phyloP scores from a whole-genome alignment of 2,888 invertebrate species.

The Tipula vernalis region DNA sequence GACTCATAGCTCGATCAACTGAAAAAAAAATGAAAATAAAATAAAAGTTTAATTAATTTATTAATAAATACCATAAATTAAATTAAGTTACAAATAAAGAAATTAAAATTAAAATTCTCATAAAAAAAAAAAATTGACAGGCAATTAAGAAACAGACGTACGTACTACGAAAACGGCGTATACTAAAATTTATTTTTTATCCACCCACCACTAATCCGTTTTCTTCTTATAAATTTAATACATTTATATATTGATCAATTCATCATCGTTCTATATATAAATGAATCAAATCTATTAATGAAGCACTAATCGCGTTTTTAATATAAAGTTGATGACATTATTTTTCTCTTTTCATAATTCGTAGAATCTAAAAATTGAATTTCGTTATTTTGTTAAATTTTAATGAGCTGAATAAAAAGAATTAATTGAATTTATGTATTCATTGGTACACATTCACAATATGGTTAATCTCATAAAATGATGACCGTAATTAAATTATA shows the following conservation, averaged over 20 bases:
- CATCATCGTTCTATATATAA: not conserved
- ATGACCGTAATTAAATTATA: not conserved
- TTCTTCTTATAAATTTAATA: not conserved
- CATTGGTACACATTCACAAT: not conserved
- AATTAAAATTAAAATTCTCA: not conserved
- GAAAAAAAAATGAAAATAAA: slow-evolving; percentile 17
- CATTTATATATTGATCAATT: not conserved
- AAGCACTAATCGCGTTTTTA: not conserved
- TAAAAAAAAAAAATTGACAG: not conserved
- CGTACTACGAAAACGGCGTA: not conserved
- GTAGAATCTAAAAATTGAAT: not conserved
- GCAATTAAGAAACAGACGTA: not conserved
- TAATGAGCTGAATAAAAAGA: not conserved
- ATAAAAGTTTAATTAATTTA: not conserved
- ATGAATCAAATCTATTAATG: not conserved
- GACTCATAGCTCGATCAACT: slow-evolving; percentile 37
- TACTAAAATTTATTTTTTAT: not conserved
- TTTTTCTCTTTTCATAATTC: not conserved
- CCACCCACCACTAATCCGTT: not conserved
- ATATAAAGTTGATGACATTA: not conserved
- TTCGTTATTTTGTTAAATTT: not conserved
- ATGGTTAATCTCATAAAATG: not conserved
- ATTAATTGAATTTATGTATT: not conserved
- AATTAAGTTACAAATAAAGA: not conserved
- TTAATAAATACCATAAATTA: not conserved